Evolutionary conservation across 1,140 invertebrate species (phyloP), one percentile per base, ranked within the genome.

Genomic region (Drosophila pruinosa): DNA sequence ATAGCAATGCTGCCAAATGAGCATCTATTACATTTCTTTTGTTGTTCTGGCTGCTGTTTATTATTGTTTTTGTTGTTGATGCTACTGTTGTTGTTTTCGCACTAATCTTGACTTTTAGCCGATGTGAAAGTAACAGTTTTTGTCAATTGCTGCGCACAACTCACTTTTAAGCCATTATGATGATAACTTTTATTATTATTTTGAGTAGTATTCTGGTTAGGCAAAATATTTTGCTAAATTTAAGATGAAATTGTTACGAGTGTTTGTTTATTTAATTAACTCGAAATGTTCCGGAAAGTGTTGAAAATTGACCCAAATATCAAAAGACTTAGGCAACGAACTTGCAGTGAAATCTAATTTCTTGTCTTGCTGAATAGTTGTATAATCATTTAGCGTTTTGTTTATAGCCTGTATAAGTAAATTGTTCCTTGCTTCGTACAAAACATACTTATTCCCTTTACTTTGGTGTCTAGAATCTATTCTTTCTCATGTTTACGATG

Each of bases 111-210:
- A 58, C 64, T 62, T 57, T 79, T 75, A 63, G 71, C 56, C 47
- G 69, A 75, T 78, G 79, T 83, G 75, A 83, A 83, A 83, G 79
- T 83, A 83, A 83, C 75, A 83, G 79, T 83, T 83, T 82, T 63
- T 56, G 43, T 58, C 63, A 53, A 41, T 34, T 45, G 15, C 45
- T 61, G 62, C 54, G 48, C 58, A 48, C 24, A 34, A 26, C 38
- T 26, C 31, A 53, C 52, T 61, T 19, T 48, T 26, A 10, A 19
- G 36, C 26, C n/a, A n/a, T n/a, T n/a, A 58, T 53, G 26, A 57
- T 67, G 72, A 61, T 72, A 72, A 38, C 10, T 39, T 15, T 2
- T 39, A 36, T 43, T 48, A 15, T 48, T 28, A 28, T 28, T 48
- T 6, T 21, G 41, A 0, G 19, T 21, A 48, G 26, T 26, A 48